Conservation (phyloP, 2,113 vertebrate genomes). For the Himantopus leucocephalus region DNA sequence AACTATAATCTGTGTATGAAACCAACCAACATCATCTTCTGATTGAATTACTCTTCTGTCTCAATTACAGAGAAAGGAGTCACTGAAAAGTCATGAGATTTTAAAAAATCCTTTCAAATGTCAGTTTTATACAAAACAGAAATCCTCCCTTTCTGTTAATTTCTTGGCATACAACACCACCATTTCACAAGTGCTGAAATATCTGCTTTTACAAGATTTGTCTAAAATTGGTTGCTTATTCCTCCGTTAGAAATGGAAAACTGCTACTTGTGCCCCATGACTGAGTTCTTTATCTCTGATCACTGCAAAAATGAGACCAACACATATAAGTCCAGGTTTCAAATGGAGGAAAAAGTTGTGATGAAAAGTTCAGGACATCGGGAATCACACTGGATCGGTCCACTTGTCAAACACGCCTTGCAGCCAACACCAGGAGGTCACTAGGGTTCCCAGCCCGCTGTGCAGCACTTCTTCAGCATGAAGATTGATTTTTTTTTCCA, state of each 20-base stretch:
- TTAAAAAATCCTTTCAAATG: neutral
- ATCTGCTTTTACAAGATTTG: neutral
- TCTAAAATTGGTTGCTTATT: neutral
- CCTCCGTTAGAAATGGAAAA: neutral
- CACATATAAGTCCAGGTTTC: neutral
- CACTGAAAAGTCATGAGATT: neutral
- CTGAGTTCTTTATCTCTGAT: neutral
- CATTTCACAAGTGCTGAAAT: neutral
- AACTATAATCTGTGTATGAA: neutral
- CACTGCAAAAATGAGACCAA: neutral
- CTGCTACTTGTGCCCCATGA: neutral
- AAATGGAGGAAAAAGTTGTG: neutral
- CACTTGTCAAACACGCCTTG: neutral
- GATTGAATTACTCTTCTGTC: slow-evolving; percentile 1
- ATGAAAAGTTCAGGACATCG: neutral
- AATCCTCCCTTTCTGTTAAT: neutral
- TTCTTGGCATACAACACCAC: neutral
- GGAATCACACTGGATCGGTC: neutral
- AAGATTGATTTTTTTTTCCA: neutral
- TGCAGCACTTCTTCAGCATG: neutral
- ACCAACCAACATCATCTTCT: neutral
- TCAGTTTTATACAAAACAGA: neutral
- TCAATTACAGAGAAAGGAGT: neutral
- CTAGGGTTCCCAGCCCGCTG: neutral
- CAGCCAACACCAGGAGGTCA: neutral